phyloP scores from a whole-genome alignment of 1,140 invertebrate species.

The Diachasma alloeum region DNA sequence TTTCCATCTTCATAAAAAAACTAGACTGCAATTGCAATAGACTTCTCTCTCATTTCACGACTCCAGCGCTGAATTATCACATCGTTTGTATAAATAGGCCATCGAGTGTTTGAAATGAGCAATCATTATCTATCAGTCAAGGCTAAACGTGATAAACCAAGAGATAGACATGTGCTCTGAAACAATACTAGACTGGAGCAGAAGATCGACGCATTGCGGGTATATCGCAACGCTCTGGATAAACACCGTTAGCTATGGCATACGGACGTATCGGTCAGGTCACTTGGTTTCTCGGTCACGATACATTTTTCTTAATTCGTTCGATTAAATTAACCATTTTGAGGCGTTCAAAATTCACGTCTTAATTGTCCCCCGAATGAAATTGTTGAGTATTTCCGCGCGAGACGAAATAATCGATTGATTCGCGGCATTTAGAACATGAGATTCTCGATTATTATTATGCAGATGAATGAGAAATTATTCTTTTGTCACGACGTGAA shows the following conservation, averaged over 20 bases:
- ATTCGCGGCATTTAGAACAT: not conserved
- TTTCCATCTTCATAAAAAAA: too few relatives aligned
- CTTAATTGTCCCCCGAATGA: not conserved
- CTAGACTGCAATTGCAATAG: too few relatives aligned
- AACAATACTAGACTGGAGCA: constrained; percentile 23
- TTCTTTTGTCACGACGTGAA: not conserved
- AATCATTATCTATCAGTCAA: not conserved
- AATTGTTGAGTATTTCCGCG: not conserved
- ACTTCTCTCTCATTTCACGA: too few relatives aligned
- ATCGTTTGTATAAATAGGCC: not conserved
- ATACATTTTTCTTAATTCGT: constrained; percentile 30
- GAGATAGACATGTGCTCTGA: constrained; percentile 36
- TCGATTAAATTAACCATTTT: not conserved
- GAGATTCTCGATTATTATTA: not conserved
- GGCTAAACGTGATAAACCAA: not conserved
- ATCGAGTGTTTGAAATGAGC: not conserved
- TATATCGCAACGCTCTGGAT: constrained; percentile 38
- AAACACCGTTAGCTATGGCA: constrained; percentile 55
- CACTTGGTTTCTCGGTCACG: constrained; percentile 63
- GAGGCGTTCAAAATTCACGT: not conserved
- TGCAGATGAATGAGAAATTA: not conserved
- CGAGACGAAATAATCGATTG: not conserved
- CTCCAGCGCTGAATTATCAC: not conserved
- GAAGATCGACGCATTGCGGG: constrained; percentile 35
- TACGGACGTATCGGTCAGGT: constrained; percentile 52